phyloP scores from a whole-genome alignment of 2,797 vertebrate genomes.

The Apogon talboti region DNA sequence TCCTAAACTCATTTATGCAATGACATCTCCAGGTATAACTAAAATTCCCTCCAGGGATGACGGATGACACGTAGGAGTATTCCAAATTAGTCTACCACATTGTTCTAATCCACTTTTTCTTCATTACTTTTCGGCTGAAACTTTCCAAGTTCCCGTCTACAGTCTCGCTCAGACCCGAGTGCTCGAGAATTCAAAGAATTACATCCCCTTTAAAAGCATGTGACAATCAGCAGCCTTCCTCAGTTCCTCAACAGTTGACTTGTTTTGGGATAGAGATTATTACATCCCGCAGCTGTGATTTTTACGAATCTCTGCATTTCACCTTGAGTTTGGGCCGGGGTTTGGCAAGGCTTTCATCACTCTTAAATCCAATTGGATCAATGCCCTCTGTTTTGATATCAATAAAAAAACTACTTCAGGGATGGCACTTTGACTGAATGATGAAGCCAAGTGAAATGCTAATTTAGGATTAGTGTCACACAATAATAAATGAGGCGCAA shows the following conservation, averaged over 20 bases:
- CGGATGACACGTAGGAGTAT: constrained; percentile 15
- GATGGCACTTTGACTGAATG: constrained; percentile 67
- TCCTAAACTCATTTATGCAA: constrained; percentile 28
- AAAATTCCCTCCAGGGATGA: constrained; percentile 27
- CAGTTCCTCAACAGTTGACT: constrained; percentile 46
- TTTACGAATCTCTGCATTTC: constrained; percentile 58
- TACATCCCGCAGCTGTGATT: constrained; percentile 54
- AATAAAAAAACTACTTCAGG: constrained; percentile 65
- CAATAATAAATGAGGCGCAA: constrained; percentile 68
- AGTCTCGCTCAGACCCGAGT: constrained; percentile 19
- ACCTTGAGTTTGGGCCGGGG: constrained; percentile 57
- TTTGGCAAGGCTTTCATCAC: constrained; percentile 64
- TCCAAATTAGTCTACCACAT: constrained; percentile 30
- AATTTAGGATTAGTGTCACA: constrained; percentile 76
- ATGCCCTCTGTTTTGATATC: constrained; percentile 73
- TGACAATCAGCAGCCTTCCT: constrained; percentile 42
- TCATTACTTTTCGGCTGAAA: constrained; percentile 32
- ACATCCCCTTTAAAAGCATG: constrained; percentile 16
- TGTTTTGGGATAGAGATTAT: constrained; percentile 28
- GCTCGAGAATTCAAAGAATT: constrained; percentile 34
- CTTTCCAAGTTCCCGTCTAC: constrained; percentile 25
- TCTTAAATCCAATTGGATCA: constrained; percentile 68
- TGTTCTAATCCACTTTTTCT: constrained; percentile 25
- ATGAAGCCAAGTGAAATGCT: constrained; percentile 77
- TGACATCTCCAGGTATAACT: constrained; percentile 17